These are phyloP conservation scores for Bothrops alternatus DNA, from an alignment of 2,797 vertebrate genomes.

Conservation along the genomic window DNA sequence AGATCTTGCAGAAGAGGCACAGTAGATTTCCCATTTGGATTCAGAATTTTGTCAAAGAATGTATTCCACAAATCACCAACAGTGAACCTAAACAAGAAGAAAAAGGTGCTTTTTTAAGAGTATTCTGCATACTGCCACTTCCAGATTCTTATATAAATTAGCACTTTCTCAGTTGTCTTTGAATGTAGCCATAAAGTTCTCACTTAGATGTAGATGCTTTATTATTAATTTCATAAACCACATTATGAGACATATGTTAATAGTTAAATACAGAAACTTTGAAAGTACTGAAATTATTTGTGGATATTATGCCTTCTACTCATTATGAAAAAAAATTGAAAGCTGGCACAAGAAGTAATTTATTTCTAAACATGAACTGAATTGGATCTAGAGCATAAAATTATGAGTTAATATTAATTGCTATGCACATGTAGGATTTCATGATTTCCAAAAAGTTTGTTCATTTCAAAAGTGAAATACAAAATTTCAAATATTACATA, in stretches of 20 bases:
- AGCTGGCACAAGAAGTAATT: neutral
- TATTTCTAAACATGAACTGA: neutral
- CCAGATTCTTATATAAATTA: conserved; percentile 8
- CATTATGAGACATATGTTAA: neutral
- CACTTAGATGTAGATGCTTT: neutral
- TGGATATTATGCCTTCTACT: neutral
- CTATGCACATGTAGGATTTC: neutral
- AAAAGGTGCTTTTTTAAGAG: conserved; percentile 47
- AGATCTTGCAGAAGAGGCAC: conserved; percentile 69
- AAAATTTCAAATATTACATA: neutral
- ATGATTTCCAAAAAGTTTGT: neutral
- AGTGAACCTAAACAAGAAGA: conserved; percentile 64
- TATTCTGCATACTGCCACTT: neutral
- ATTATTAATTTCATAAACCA: neutral
- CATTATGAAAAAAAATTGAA: neutral
- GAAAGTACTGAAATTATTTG: neutral
- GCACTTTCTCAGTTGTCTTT: neutral
- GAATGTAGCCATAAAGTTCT: neutral
- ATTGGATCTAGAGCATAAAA: neutral
- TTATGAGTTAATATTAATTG: neutral
- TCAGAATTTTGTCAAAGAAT: conserved; percentile 73
- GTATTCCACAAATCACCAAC: conserved; percentile 69
- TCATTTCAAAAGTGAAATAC: neutral
- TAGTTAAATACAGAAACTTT: neutral
- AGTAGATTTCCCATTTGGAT: conserved; percentile 65